Conservation (phyloP, 2,113 vertebrate genomes). For the pig (Sus scrofa) region T2T-Sscrofa CM000830.6:114816001-114816500, state of each 20-base stretch:
- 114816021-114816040: slow-evolving; percentile 9
- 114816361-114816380: slow-evolving; percentile 79
- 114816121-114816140: slow-evolving; percentile 35
- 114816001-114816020: not conserved
- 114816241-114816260: slow-evolving; percentile 79
- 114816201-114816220: slow-evolving; percentile 59
- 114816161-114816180: slow-evolving; percentile 11
- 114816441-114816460: slow-evolving; percentile 62
- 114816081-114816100: slow-evolving; percentile 21
- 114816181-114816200: slow-evolving; percentile 49
- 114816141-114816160: slow-evolving; percentile 62
- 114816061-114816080: not conserved
- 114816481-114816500: slow-evolving; percentile 37
- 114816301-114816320: slow-evolving; percentile 75
- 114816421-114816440: slow-evolving; percentile 64
- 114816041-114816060: slow-evolving; percentile 25
- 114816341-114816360: slow-evolving; percentile 70
- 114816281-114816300: slow-evolving; percentile 59
- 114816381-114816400: slow-evolving; percentile 73
- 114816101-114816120: slow-evolving; percentile 73
- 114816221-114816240: slow-evolving; percentile 43
- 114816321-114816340: slow-evolving; percentile 78
- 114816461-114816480: slow-evolving; percentile 46
- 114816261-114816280: slow-evolving; percentile 79
- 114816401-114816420: slow-evolving; percentile 59